These are phyloP conservation scores for Autographa gamma DNA, from an alignment of 2,888 invertebrate species.

Conservation along the genomic window DNA sequence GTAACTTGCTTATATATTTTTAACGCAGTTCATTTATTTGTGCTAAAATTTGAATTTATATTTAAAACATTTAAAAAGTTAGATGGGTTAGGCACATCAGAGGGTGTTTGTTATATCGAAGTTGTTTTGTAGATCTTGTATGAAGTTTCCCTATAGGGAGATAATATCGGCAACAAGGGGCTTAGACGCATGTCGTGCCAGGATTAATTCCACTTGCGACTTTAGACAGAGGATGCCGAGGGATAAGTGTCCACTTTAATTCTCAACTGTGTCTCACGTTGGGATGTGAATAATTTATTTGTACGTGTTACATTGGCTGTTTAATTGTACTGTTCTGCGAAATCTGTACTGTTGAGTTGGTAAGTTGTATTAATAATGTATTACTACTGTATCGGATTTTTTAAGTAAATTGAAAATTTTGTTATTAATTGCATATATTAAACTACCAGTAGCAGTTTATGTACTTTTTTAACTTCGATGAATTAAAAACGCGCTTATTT, in stretches of 20 bases:
- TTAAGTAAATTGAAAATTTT: too few relatives aligned
- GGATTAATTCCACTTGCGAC: slow-evolving; percentile 40
- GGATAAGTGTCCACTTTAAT: slow-evolving; percentile 39
- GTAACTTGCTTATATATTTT: slow-evolving; percentile 16
- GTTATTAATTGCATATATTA: too few relatives aligned
- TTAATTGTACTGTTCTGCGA: neutral
- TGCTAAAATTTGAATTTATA: slow-evolving; percentile 10
- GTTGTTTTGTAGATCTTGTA: neutral
- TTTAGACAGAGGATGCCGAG: slow-evolving; percentile 33
- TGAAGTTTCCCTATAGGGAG: slow-evolving; percentile 5
- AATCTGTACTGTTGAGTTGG: neutral
- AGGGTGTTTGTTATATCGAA: neutral
- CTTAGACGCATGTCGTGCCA: slow-evolving; percentile 38
- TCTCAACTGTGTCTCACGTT: slow-evolving; percentile 16
- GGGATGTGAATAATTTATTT: slow-evolving; percentile 21
- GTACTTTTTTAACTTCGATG: neutral
- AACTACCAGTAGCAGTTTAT: too few relatives aligned
- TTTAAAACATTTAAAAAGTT: slow-evolving; percentile 6
- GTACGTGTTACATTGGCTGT: neutral
- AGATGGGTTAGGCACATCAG: neutral
- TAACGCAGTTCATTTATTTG: neutral
- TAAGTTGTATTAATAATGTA: neutral
- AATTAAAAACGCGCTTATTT: neutral
- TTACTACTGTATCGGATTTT: too few relatives aligned
- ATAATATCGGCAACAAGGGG: slow-evolving; percentile 37